Evolutionary conservation across 2,888 invertebrate genomes (phyloP).

Genomic region (Ferrisia virgata): DNA sequence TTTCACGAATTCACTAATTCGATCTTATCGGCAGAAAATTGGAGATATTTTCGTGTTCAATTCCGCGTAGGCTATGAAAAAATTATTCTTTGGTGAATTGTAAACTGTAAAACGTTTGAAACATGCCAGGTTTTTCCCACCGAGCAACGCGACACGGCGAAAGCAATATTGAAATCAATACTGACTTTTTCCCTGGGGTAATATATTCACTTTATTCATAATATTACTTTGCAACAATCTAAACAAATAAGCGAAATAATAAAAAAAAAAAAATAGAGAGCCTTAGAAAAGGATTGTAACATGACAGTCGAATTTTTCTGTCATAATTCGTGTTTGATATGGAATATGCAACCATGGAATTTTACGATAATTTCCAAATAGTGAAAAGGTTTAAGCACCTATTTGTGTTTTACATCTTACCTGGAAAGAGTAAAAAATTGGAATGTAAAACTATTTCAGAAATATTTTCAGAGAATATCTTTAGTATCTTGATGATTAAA

Average conservation of each 20-base stretch:
- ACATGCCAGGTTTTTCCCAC: background rate
- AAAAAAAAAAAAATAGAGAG: background rate
- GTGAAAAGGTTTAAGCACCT: too few species aligned
- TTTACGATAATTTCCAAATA: too few species aligned
- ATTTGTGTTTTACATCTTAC: too few species aligned
- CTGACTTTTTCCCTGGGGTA: background rate
- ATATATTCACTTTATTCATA: constrained; percentile 2
- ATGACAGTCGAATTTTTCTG: background rate
- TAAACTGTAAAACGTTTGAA: background rate
- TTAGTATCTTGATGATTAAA: too few species aligned
- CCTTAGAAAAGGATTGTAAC: background rate
- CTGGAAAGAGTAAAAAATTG: too few species aligned
- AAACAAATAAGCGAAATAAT: constrained; percentile 12
- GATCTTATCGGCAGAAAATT: background rate
- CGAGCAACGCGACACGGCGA: too few species aligned
- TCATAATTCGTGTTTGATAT: background rate
- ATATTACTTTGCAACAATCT: constrained; percentile 11
- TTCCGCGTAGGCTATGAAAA: background rate
- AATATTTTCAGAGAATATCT: too few species aligned
- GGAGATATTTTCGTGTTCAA: background rate
- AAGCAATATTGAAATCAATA: constrained; percentile 26
- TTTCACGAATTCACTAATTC: background rate
- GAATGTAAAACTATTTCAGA: too few species aligned
- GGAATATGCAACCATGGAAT: too few species aligned
- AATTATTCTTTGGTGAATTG: background rate